These are phyloP conservation scores for Gambusia holbrooki DNA, from an alignment of 2,113 vertebrate species.

Conservation along the genomic window DNA sequence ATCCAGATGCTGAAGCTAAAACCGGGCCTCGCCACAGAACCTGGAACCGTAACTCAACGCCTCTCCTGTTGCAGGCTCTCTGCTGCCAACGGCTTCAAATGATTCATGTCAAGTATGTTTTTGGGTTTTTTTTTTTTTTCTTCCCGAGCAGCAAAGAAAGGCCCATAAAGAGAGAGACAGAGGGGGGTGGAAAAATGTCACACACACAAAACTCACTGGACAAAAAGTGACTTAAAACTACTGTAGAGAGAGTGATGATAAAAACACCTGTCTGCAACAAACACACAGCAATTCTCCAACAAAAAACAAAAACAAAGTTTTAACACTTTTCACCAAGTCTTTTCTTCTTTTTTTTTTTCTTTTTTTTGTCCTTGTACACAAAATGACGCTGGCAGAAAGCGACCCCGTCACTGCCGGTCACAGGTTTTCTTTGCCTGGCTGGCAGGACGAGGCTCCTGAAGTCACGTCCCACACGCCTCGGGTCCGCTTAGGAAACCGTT, in stretches of 20 bases:
- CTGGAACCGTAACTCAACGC: not conserved
- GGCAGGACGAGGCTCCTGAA: not conserved
- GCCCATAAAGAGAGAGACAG: slow-evolving; percentile 58
- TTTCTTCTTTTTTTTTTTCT: slow-evolving; percentile 46
- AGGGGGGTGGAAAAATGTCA: too few relatives aligned
- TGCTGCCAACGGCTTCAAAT: slow-evolving; percentile 7
- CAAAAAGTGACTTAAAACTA: slow-evolving; percentile 68
- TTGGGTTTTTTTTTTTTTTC: slow-evolving; percentile 2
- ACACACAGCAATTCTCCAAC: slow-evolving; percentile 44
- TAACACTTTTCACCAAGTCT: slow-evolving; percentile 36
- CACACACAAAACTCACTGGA: slow-evolving; percentile 57
- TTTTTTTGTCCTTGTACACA: slow-evolving; percentile 45
- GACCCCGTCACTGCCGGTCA: slow-evolving; percentile 21
- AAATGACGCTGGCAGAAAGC: slow-evolving; percentile 37
- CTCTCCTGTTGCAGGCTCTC: not conserved
- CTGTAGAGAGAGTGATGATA: slow-evolving; percentile 58
- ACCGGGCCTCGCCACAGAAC: not conserved
- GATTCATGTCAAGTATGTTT: slow-evolving; percentile 52
- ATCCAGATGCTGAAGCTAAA: slow-evolving; percentile 36
- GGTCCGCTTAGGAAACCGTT: slow-evolving; percentile 80
- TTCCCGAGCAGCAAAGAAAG: slow-evolving; percentile 69
- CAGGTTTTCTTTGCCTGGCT: slow-evolving; percentile 1
- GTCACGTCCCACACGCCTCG: not conserved
- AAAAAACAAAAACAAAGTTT: slow-evolving; percentile 26
- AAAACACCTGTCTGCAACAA: slow-evolving; percentile 59